These are phyloP conservation scores for Pantherophis guttatus DNA, from an alignment of 2,113 vertebrate genomes.

Conservation along the genomic window DNA sequence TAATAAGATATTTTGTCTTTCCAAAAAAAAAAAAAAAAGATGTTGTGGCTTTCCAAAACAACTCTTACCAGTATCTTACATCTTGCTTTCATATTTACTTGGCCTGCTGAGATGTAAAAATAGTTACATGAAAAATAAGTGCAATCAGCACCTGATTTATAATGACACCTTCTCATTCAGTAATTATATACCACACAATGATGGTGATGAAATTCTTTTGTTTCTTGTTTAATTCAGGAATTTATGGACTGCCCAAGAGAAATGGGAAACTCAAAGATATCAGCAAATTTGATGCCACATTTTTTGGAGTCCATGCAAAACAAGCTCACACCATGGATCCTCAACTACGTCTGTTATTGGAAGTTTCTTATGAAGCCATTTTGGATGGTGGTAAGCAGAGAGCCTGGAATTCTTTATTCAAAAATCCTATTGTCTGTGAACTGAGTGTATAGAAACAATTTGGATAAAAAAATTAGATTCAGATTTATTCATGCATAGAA, in stretches of 20 bases:
- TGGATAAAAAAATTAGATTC: background rate
- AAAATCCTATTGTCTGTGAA: background rate
- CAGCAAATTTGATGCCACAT: slow-evolving; percentile 88
- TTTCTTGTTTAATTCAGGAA: slow-evolving; percentile 69
- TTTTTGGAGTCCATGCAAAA: slow-evolving; percentile 91
- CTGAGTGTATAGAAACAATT: background rate
- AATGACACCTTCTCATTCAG: background rate
- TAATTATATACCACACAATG: background rate
- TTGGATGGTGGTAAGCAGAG: slow-evolving; percentile 84
- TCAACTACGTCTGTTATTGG: slow-evolving; percentile 89
- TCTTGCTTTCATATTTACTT: background rate
- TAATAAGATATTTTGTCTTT: background rate
- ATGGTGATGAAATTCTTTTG: background rate
- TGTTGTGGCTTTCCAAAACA: background rate
- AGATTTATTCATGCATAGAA: background rate
- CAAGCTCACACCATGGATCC: slow-evolving; percentile 98
- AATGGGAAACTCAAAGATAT: slow-evolving; percentile 95
- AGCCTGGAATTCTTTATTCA: background rate
- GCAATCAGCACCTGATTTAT: background rate
- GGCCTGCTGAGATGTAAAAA: background rate
- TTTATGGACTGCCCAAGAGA: slow-evolving; percentile 87
- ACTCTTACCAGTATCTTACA: background rate
- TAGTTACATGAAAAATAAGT: background rate
- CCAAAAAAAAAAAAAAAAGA: background rate
- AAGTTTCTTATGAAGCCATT: slow-evolving; percentile 90